Base-by-base conservation (phyloP, 2,888 invertebrate genomes). In the Mechanitis mazaeus region DNA sequence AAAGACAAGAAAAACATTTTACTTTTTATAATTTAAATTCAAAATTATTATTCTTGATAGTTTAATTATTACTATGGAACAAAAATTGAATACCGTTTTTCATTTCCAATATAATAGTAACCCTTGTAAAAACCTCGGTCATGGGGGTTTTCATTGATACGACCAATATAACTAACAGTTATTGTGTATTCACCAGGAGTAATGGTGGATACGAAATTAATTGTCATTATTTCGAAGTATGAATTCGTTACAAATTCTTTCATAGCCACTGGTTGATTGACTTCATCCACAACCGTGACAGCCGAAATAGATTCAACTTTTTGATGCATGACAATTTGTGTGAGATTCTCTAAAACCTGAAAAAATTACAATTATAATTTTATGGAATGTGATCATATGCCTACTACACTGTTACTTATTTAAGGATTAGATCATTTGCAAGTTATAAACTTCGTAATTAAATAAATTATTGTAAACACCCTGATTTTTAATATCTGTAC, bases 61-160 rank as follows among this genome's bases (percentile, higher is more conserved):
- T 42, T 3, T 9, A 42, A 1, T 57, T 46, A 31, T 7, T n/a
- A 53, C 12, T 50, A 12, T 55, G 31, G 54, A 5, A 33, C 11
- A 54, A 50, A 20, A 45, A 4, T 6, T 54, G 69, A 74, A 73
- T 61, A 89, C 89, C 81, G 78, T 42, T 69, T 66, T 33, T 76
- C 63, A 59, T 75, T 76, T 42, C 79, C 77, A 0, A 66, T 12
- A 60, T 79, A 86, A 59, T 90, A 90, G 63, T 87, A 86, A 0
- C 90, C 90, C 61, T 79, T 84, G 68, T 90, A 90, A 65, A 90
- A 87, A 1, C 90, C 90, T 72, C 90, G 80, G 35, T 87, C 87
- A 3, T 79, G 7, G 0, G 87, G 89, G 61, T 88, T 90, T 3
- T 75, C 73, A 46, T 86, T 84, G 60, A 90, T 89, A 20, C 64